A percentile compares a stretch with the other conserved stretches of the same genome.
Evolutionary conservation across 2,113 vertebrate species (phyloP).

Genomic region (Alethe diademata): DNA sequence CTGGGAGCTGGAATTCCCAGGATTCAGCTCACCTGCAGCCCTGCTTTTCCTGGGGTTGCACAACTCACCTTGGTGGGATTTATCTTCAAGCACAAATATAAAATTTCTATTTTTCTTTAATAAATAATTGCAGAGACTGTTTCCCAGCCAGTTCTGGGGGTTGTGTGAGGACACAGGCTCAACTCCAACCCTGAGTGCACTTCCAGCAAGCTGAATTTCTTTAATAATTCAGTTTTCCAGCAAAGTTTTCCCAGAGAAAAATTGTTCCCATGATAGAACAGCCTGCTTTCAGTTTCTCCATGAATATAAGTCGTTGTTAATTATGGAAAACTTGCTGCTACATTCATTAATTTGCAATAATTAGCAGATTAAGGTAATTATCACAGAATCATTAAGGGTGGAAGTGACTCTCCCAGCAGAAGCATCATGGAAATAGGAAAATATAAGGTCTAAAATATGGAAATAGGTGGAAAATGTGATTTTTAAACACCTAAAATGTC

Average conservation of each 20-base stretch:
- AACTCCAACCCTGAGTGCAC: neutral
- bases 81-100: neutral
- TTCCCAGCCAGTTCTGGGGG: neutral
- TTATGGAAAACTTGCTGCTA: neutral
- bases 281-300: neutral
- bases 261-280: rapidly evolving
- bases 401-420: neutral
- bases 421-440: neutral
- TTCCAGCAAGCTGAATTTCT: neutral
- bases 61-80: neutral
- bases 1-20: neutral
- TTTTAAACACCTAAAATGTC: neutral
- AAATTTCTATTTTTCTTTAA: rapidly evolving
- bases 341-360: neutral
- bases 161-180: neutral
- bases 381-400: neutral
- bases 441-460: neutral
- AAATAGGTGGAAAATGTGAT: neutral
- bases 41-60: neutral
- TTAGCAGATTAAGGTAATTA: neutral
- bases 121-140: neutral
- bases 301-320: rapidly evolving
- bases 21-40: neutral
- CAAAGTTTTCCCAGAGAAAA: neutral
- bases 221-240: neutral